These are phyloP conservation scores for Acanthochromis polyacanthus DNA, from an alignment of 2,113 vertebrate species.

Conservation along the genomic window DNA sequence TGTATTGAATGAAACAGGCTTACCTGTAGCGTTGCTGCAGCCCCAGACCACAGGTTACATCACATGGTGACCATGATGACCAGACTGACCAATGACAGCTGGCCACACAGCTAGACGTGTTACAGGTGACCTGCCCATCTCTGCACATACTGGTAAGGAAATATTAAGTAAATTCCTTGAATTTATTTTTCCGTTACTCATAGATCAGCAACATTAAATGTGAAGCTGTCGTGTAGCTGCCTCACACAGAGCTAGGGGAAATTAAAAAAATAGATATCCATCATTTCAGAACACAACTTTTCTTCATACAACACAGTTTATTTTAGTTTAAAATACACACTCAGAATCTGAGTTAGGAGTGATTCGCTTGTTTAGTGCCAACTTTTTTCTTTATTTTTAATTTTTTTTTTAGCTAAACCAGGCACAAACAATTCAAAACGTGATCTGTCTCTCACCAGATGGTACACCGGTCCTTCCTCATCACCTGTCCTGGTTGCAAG, in stretches of 20 bases:
- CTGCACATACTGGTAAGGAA: constrained; percentile 81
- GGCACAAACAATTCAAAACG: neutral
- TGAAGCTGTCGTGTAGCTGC: no score
- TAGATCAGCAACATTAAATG: neutral
- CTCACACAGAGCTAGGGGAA: no score
- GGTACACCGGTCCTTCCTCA: constrained; percentile 83
- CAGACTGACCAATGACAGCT: constrained; percentile 92
- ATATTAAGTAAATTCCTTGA: neutral
- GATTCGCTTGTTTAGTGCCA: neutral
- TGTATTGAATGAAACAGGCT: no score
- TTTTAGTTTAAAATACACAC: neutral
- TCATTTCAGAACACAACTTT: no score
- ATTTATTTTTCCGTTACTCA: neutral
- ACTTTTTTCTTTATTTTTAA: no score
- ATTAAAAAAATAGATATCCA: no score
- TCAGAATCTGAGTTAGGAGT: neutral
- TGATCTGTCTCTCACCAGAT: constrained; percentile 81
- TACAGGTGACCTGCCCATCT: constrained; percentile 85
- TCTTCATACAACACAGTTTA: neutral
- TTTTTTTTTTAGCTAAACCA: neutral
- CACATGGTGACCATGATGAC: constrained; percentile 91
- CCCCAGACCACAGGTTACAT: constrained; percentile 86
- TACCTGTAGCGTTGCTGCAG: constrained; percentile 90
- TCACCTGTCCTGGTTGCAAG: constrained; percentile 78
- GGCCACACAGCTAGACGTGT: constrained; percentile 76